These are phyloP conservation scores for Anoplius nigerrimus DNA, from an alignment of 2,888 invertebrate species.

Conservation along the genomic window DNA sequence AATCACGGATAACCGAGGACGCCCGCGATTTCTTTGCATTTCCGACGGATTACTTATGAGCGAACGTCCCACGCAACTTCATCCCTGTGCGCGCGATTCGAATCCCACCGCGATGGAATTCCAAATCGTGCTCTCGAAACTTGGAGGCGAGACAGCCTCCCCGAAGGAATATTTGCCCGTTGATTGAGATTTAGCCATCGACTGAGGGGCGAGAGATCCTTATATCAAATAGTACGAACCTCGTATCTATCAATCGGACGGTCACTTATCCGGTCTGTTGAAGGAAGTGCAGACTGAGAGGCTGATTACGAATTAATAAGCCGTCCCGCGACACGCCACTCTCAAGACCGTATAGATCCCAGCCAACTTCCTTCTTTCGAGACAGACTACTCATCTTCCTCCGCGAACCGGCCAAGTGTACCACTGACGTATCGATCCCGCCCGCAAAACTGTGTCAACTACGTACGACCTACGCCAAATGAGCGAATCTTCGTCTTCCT, in stretches of 20 bases:
- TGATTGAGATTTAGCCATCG: too few relatives aligned
- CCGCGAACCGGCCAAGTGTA: slow-evolving; percentile 14
- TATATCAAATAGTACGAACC: too few relatives aligned
- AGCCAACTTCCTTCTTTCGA: too few relatives aligned
- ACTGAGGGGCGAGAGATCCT: too few relatives aligned
- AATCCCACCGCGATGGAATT: too few relatives aligned
- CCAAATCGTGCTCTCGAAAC: too few relatives aligned
- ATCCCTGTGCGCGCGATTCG: background rate
- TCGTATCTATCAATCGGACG: too few relatives aligned
- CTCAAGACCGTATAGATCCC: too few relatives aligned
- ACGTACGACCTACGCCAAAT: slow-evolving; percentile 31
- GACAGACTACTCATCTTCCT: slow-evolving; percentile 46
- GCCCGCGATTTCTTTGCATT: slow-evolving; percentile 2
- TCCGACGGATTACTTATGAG: slow-evolving; percentile 14
- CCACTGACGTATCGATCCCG: slow-evolving; percentile 44
- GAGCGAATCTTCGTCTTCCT: slow-evolving; percentile 38
- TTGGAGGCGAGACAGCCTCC: too few relatives aligned
- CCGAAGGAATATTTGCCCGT: too few relatives aligned
- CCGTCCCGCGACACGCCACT: background rate
- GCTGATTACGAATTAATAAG: background rate
- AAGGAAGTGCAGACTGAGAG: too few relatives aligned
- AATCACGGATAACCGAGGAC: slow-evolving; percentile 21
- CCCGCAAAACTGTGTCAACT: slow-evolving; percentile 50
- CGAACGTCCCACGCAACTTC: slow-evolving; percentile 3
- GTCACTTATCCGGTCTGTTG: too few relatives aligned